These are phyloP conservation scores for Phalanger gymnotis DNA, from an alignment of 2,797 vertebrate genomes.

Conservation along the genomic window DNA sequence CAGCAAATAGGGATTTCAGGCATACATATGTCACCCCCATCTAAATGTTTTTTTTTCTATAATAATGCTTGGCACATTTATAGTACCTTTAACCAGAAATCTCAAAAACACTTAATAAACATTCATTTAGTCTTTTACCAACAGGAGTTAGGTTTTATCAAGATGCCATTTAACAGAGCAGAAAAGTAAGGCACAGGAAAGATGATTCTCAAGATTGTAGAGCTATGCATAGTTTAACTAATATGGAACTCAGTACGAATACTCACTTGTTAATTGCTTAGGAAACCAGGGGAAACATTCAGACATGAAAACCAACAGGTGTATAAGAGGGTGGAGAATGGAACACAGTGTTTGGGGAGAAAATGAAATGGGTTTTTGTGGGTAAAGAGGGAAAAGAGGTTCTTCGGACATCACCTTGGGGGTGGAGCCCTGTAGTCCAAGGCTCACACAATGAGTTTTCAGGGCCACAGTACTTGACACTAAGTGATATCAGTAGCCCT, in stretches of 20 bases:
- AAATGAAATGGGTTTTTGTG: not conserved
- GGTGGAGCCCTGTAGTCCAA: not conserved
- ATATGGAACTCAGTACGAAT: not conserved
- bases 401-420: not conserved
- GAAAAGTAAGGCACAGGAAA: not conserved
- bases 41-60: constrained; percentile 50
- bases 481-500: not conserved
- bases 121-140: constrained; percentile 42
- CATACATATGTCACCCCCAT: constrained; percentile 33
- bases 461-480: not conserved
- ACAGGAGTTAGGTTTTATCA: constrained; percentile 31
- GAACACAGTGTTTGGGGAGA: not conserved
- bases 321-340: not conserved
- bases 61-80: constrained; percentile 42
- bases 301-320: not conserved
- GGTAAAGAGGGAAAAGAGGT: not conserved
- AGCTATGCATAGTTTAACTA: not conserved
- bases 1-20: constrained; percentile 59
- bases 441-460: not conserved
- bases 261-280: constrained; percentile 9
- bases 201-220: not conserved
- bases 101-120: constrained; percentile 46
- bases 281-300: constrained; percentile 5
- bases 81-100: constrained; percentile 24
- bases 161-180: constrained; percentile 17